Evolutionary conservation across 2,888 invertebrate species (phyloP).

Genomic region (Labia minor): DNA sequence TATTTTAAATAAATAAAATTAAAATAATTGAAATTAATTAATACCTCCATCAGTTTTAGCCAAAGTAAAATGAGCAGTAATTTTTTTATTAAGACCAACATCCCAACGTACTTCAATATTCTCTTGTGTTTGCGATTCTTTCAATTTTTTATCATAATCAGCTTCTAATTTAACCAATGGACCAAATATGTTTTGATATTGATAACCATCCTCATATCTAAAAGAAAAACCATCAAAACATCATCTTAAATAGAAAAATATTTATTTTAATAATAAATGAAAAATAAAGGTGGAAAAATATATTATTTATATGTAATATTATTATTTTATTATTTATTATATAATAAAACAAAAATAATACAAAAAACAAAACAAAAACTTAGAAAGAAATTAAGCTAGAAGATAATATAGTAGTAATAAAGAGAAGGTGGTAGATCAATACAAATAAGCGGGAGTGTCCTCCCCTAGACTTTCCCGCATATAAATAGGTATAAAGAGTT

Average conservation of each 20-base stretch:
- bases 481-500: too few species aligned
- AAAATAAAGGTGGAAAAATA: not conserved
- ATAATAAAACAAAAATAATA: too few species aligned
- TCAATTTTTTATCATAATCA: constrained; percentile 93
- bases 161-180: constrained; percentile 95
- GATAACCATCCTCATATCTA: constrained; percentile 96
- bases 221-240: constrained; percentile 34
- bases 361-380: too few species aligned
- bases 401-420: too few species aligned
- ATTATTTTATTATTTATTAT: not conserved
- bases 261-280: not conserved
- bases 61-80: constrained; percentile 92
- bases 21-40: constrained; percentile 17
- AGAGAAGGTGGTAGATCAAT: too few species aligned
- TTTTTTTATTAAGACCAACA: constrained; percentile 94
- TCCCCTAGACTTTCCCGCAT: too few species aligned
- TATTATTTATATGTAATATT: not conserved
- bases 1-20: not conserved
- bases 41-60: constrained; percentile 86
- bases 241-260: constrained; percentile 29
- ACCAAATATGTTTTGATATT: constrained; percentile 96
- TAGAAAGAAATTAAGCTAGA: too few species aligned
- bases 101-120: constrained; percentile 99
- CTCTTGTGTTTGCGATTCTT: constrained; percentile 96
- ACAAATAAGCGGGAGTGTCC: too few species aligned